phyloP scores from a whole-genome alignment of 1,140 invertebrate genomes.

The Bilobella aurantiaca region DNA sequence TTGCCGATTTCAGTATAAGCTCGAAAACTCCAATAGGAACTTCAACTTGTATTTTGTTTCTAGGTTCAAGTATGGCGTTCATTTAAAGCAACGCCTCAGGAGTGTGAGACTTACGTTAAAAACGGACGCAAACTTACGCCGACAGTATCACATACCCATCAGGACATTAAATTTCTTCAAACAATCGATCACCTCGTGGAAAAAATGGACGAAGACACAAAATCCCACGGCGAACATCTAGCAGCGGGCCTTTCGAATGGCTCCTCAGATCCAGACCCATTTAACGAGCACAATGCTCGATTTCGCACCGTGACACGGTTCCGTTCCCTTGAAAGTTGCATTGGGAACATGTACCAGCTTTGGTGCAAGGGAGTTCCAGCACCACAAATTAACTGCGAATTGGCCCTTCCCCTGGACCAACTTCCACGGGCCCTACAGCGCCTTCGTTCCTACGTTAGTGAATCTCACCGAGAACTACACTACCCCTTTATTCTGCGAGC shows the following conservation, averaged over 20 bases:
- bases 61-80: constrained; percentile 2
- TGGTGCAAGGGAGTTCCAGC: constrained; percentile 1
- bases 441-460: not conserved
- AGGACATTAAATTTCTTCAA: not conserved
- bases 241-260: not conserved
- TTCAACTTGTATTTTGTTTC: too few relatives aligned
- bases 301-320: not conserved
- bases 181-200: not conserved
- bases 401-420: not conserved
- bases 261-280: constrained; percentile 1
- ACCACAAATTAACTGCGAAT: not conserved
- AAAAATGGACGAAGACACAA: constrained; percentile 1
- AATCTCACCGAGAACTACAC: not conserved
- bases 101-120: not conserved
- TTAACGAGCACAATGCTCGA: not conserved
- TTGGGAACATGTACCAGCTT: not conserved
- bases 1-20: too few relatives aligned
- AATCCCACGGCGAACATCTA: not conserved
- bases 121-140: not conserved
- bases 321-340: not conserved
- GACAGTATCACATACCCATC: not conserved
- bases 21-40: too few relatives aligned
- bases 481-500: constrained; percentile 1
- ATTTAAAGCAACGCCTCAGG: not conserved
- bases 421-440: not conserved